phyloP scores from a whole-genome alignment of 2,888 invertebrate species.

The Lycocerus yunnanus region DNA sequence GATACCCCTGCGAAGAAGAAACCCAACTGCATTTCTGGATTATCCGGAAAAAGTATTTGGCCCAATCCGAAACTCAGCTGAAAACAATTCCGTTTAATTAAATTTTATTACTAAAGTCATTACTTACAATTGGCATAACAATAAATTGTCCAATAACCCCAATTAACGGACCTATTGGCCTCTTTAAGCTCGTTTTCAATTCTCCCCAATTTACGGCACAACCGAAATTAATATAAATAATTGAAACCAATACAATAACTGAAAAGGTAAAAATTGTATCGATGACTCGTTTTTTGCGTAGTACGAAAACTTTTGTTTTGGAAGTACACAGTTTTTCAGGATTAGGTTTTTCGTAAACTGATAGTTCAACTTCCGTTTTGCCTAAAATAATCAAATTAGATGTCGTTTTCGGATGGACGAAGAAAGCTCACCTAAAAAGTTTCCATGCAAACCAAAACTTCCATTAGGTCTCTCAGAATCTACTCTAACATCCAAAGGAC shows the following conservation, averaged over 20 bases:
- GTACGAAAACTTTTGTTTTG: conserved; percentile 42
- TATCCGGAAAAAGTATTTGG: conserved; percentile 69
- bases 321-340: not conserved
- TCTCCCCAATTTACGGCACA: conserved; percentile 81
- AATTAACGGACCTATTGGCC: conserved; percentile 78
- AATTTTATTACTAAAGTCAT: not conserved
- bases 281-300: conserved; percentile 61
- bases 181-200: conserved; percentile 66
- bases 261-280: conserved; percentile 77
- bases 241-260: conserved; percentile 74
- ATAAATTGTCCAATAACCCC: conserved; percentile 80
- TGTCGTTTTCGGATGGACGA: not conserved
- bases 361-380: not conserved
- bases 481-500: not conserved
- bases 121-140: conserved; percentile 82
- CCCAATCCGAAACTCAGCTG: conserved; percentile 77
- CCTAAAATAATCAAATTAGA: not conserved
- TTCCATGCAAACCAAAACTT: conserved; percentile 47
- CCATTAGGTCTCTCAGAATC: conserved; percentile 29
- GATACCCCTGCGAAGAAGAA: conserved; percentile 89
- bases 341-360: conserved; percentile 14
- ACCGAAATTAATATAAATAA: conserved; percentile 90
- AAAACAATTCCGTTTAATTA: conserved; percentile 37
- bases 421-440: conserved; percentile 48
- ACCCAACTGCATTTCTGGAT: conserved; percentile 76